phyloP scores from a whole-genome alignment of 2,888 invertebrate genomes.

The Alitta virens region DNA sequence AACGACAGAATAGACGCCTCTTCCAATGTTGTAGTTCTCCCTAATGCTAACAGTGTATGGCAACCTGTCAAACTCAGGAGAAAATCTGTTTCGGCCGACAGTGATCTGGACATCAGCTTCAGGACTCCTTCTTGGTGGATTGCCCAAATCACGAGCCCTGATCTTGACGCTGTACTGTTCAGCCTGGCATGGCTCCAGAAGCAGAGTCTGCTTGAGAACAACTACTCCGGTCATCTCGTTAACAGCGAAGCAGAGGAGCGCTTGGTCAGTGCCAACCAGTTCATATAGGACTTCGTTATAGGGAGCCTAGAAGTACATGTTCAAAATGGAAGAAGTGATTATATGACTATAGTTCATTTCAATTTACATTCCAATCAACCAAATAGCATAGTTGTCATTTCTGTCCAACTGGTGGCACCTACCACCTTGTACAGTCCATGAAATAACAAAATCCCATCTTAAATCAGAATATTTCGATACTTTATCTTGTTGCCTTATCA shows the following conservation, averaged over 20 bases:
- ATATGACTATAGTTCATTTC: not conserved
- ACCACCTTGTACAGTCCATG: too few relatives aligned
- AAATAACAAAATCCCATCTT: too few relatives aligned
- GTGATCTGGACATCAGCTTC: slow-evolving; percentile 33
- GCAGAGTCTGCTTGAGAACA: slow-evolving; percentile 29
- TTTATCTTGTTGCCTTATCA: too few relatives aligned
- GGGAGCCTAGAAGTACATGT: slow-evolving; percentile 26
- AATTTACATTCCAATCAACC: too few relatives aligned
- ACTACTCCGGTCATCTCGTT: slow-evolving; percentile 25
- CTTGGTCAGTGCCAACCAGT: slow-evolving; percentile 40
- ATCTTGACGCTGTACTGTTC: slow-evolving; percentile 27
- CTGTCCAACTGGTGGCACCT: too few relatives aligned
- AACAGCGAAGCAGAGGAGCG: slow-evolving; percentile 37
- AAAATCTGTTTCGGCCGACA: slow-evolving; percentile 31
- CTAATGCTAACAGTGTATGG: slow-evolving; percentile 10
- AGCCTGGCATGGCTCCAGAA: slow-evolving; percentile 23
- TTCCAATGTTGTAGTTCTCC: slow-evolving; percentile 18
- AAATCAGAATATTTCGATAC: too few relatives aligned
- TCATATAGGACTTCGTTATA: slow-evolving; percentile 40
- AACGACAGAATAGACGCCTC: slow-evolving; percentile 3
- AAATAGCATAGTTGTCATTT: too few relatives aligned
- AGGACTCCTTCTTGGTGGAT: slow-evolving; percentile 25
- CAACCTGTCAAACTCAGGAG: slow-evolving; percentile 28
- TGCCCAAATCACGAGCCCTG: slow-evolving; percentile 34
- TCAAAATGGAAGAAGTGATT: not conserved